Evolutionary conservation across 2,113 vertebrate genomes (phyloP).

Genomic region (Herpailurus yagouaroundi): DNA sequence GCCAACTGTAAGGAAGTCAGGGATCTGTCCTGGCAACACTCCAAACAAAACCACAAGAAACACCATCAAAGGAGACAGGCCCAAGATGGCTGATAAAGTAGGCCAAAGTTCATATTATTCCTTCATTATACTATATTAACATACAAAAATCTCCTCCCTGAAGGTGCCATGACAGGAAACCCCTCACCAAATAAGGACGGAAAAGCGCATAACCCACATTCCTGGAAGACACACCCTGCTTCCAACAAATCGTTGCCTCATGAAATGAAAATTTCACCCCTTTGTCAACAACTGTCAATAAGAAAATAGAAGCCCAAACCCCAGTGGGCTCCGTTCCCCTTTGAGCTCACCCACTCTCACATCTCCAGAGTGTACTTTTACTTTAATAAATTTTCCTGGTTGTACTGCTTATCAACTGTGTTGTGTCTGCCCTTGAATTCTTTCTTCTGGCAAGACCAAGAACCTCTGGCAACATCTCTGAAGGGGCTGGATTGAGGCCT

Average conservation of each 20-base stretch:
- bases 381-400: not conserved
- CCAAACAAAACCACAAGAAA: not conserved
- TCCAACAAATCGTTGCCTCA: not conserved
- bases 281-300: not conserved
- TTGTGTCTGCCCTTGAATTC: not conserved
- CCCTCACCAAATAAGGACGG: not conserved
- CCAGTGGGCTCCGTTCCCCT: not conserved
- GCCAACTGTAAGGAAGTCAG: not conserved
- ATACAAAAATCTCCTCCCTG: not conserved
- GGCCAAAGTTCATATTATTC: not conserved
- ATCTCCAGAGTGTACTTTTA: not conserved
- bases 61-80: not conserved
- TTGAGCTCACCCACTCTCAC: not conserved
- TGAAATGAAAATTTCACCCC: not conserved
- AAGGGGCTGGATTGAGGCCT: not conserved
- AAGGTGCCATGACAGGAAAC: not conserved
- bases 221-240: not conserved
- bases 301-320: not conserved
- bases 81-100: not conserved
- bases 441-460: not conserved
- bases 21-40: not conserved
- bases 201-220: not conserved
- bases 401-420: not conserved
- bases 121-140: not conserved
- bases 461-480: not conserved